phyloP scores from a whole-genome alignment of 2,888 invertebrate species.

The Idaea biselata region DNA sequence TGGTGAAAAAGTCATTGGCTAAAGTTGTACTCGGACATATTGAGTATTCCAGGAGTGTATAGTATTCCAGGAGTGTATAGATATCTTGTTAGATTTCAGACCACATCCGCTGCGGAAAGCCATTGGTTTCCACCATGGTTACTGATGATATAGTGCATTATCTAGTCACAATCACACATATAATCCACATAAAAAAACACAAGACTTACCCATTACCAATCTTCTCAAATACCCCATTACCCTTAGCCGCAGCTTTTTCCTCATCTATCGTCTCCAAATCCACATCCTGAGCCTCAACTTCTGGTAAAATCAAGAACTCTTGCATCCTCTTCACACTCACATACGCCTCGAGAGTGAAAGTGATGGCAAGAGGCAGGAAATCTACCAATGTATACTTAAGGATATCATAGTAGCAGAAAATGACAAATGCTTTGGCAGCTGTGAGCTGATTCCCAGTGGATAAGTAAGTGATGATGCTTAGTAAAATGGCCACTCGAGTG shows the following conservation, averaged over 20 bases:
- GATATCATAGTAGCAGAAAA: conserved; percentile 90
- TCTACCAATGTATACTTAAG: conserved; percentile 89
- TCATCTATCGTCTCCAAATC: conserved; percentile 60
- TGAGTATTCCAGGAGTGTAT: no score
- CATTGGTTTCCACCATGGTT: no score
- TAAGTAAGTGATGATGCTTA: conserved; percentile 86
- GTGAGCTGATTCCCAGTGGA: conserved; percentile 84
- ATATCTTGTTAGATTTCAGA: no score
- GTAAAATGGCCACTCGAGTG: conserved; percentile 88
- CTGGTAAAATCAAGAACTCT: conserved; percentile 79
- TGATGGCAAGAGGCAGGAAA: conserved; percentile 89
- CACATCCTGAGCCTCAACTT: conserved; percentile 57
- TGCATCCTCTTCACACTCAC: conserved; percentile 87
- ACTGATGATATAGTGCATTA: no score
- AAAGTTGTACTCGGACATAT: no score
- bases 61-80: no score
- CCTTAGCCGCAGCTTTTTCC: conserved; percentile 35
- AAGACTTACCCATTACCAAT: conserved; percentile 69
- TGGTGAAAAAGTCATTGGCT: no score
- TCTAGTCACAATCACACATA: no score
- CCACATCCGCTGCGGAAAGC: no score
- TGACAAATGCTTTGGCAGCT: conserved; percentile 88
- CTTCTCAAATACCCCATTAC: conserved; percentile 65
- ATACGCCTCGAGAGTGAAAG: conserved; percentile 87
- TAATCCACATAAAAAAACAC: background rate